A percentile compares a stretch with the other conserved stretches of the same genome.
phyloP scores from a whole-genome alignment of 2,113 vertebrate species.

The Ramphastos sulfuratus region DNA sequence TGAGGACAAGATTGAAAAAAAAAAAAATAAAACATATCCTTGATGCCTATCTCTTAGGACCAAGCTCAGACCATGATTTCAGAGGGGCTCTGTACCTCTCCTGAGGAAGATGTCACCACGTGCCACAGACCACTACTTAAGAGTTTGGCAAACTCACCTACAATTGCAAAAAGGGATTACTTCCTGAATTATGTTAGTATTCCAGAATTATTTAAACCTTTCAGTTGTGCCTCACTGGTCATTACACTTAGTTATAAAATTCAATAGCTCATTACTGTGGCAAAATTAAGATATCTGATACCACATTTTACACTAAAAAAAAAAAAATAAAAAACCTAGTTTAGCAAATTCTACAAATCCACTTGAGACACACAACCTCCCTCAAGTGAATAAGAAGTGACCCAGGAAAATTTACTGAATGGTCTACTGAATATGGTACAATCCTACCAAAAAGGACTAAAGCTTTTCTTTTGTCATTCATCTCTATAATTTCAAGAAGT shows the following conservation, averaged over 20 bases:
- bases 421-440: not conserved
- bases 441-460: not conserved
- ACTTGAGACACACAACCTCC: accelerated
- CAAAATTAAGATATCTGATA: not conserved
- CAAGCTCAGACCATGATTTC: not conserved
- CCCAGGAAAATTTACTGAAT: not conserved
- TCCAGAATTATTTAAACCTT: not conserved
- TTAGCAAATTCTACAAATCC: not conserved
- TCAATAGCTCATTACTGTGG: not conserved
- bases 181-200: not conserved
- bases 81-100: not conserved
- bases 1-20: not conserved
- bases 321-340: not conserved
- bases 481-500: not conserved
- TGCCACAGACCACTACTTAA: not conserved
- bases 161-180: not conserved
- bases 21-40: not conserved
- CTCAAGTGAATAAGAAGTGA: not conserved
- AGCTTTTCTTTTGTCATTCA: not conserved
- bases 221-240: not conserved
- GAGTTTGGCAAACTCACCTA: not conserved
- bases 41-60: not conserved
- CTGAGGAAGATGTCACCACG: not conserved
- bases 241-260: not conserved
- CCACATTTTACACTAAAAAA: not conserved